Percentiles rank a stretch among this genome's conserved stretches.
These are phyloP conservation scores for Contarinia nasturtii DNA, from an alignment of 1,140 invertebrate species.

Conservation along the genomic window DNA sequence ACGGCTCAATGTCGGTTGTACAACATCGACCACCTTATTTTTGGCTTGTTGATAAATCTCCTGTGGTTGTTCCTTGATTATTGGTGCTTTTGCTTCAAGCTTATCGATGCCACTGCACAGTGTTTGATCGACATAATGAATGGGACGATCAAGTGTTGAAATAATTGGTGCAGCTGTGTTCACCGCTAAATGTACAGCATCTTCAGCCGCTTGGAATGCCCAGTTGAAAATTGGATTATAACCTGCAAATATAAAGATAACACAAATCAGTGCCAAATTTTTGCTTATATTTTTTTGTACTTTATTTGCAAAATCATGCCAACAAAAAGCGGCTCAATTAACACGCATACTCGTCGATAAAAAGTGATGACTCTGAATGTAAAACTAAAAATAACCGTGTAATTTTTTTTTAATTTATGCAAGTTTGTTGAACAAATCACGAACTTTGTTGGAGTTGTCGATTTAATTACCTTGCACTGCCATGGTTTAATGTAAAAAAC, in stretches of 20 bases:
- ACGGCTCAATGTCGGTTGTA: conserved; percentile 41
- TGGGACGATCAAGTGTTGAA: conserved; percentile 33
- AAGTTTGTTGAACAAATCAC: too few species aligned
- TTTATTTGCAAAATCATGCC: too few species aligned
- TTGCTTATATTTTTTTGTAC: too few species aligned
- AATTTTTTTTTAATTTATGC: too few species aligned
- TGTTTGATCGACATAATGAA: conserved; percentile 43
- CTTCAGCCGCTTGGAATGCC: conserved; percentile 44
- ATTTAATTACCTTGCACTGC: too few species aligned
- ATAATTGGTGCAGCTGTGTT: conserved; percentile 38
- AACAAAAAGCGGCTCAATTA: too few species aligned
- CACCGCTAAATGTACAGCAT: conserved; percentile 37
- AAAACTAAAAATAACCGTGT: too few species aligned
- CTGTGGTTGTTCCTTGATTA: conserved; percentile 45
- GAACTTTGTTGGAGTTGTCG: too few species aligned
- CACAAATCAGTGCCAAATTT: neutral
- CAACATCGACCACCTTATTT: conserved; percentile 36
- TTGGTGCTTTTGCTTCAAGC: conserved; percentile 42
- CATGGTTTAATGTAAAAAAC: too few species aligned
- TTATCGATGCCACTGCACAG: conserved; percentile 43
- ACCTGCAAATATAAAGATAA: conserved; percentile 17
- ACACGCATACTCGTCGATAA: too few species aligned
- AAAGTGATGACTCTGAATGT: too few species aligned
- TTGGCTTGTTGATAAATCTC: conserved; percentile 51
- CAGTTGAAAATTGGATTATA: conserved; percentile 40